Evolutionary conservation across 2,797 vertebrate genomes (phyloP).

Genomic region (Mus minutoides): DNA sequence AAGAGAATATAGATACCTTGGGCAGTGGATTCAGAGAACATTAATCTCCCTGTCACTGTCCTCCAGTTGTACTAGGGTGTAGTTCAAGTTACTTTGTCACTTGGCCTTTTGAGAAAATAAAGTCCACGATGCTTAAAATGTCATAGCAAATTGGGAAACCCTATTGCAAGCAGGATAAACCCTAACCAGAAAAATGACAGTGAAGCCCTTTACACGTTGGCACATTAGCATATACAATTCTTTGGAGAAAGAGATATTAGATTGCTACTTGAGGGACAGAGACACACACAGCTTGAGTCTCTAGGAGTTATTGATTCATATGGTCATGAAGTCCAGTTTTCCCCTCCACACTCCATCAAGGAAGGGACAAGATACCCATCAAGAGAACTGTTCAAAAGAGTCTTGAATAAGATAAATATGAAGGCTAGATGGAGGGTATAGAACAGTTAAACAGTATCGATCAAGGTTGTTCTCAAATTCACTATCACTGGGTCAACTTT

Average conservation of each 20-base stretch:
- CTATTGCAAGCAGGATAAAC: not conserved
- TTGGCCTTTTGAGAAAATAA: constrained; percentile 42
- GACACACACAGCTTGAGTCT: not conserved
- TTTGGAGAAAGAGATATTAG: not conserved
- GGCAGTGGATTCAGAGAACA: fast-evolving
- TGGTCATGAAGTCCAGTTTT: not conserved
- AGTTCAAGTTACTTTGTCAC: not conserved
- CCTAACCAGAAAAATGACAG: not conserved
- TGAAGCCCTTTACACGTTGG: not conserved
- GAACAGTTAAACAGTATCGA: not conserved
- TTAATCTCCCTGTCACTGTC: not conserved
- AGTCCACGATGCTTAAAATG: not conserved
- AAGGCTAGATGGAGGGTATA: not conserved
- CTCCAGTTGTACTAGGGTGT: not conserved
- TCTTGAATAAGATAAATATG: not conserved
- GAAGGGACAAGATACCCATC: not conserved
- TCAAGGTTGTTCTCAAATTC: not conserved
- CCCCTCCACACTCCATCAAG: not conserved
- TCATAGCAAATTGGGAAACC: not conserved
- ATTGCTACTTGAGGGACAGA: not conserved
- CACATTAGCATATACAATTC: not conserved
- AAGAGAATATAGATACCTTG: not conserved
- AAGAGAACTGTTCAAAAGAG: not conserved
- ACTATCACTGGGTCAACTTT: not conserved
- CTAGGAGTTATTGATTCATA: not conserved